These are phyloP conservation scores for Theretra japonica DNA, from an alignment of 2,888 invertebrate genomes.

Conservation along the genomic window DNA sequence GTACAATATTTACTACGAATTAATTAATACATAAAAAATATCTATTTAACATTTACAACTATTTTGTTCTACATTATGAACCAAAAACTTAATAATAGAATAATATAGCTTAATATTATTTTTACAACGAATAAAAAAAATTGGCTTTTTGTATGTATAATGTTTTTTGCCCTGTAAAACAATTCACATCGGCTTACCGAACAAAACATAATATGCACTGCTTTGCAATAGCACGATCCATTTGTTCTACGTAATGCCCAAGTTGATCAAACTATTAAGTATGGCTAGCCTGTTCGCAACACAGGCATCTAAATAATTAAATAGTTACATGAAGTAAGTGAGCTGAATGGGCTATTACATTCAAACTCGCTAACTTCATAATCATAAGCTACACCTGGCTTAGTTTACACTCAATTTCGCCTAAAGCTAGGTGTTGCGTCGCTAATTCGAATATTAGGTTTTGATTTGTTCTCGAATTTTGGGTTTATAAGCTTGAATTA, in stretches of 20 bases:
- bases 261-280: neutral
- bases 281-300: neutral
- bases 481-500: neutral
- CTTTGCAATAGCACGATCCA: no score
- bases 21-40: no score
- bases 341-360: neutral
- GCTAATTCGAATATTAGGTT: neutral
- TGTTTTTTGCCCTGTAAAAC: no score
- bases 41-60: no score
- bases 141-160: no score
- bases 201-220: no score
- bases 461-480: neutral
- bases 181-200: no score
- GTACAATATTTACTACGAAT: no score
- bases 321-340: neutral
- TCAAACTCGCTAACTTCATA: slow-evolving; percentile 3
- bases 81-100: no score
- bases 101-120: no score
- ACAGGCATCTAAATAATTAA: neutral
- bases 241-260: neutral
- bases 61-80: no score
- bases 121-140: no score
- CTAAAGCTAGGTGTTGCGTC: neutral
- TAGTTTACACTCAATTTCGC: slow-evolving; percentile 2
- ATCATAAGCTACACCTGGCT: slow-evolving; percentile 3